Percentiles rank a stretch among this genome's conserved stretches.
Evolutionary conservation across 2,113 vertebrate species (phyloP).

Genomic region (Pionites leucogaster): DNA sequence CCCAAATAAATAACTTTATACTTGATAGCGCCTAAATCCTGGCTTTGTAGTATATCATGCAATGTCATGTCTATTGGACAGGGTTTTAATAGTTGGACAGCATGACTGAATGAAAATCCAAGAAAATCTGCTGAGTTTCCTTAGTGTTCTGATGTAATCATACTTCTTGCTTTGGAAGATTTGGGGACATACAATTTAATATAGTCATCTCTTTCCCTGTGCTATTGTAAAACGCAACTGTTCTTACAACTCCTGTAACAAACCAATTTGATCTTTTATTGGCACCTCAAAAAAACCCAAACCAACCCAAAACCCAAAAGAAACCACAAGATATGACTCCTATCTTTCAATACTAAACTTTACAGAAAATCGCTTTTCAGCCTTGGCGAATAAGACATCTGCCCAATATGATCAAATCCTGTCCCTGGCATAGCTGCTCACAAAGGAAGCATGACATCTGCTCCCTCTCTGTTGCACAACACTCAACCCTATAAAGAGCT

Average conservation of each 20-base stretch:
- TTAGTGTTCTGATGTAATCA: background rate
- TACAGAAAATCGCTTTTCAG: background rate
- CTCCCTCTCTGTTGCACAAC: background rate
- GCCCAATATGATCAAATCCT: background rate
- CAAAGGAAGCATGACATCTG: background rate
- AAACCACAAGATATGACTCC: background rate
- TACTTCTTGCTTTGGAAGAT: background rate
- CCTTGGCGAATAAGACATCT: background rate
- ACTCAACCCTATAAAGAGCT: background rate
- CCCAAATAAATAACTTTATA: background rate
- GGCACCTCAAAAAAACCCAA: fast-evolving
- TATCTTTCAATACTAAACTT: background rate
- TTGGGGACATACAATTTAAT: background rate
- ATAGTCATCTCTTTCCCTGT: background rate
- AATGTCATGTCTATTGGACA: background rate
- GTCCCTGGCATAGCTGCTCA: background rate
- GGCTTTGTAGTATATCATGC: background rate
- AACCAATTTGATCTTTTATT: background rate
- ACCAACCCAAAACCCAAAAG: background rate
- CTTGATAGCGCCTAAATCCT: background rate
- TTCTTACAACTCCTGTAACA: background rate
- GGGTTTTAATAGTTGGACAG: background rate
- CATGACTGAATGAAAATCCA: background rate
- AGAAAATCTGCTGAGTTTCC: background rate
- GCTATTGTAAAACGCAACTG: background rate